Percentiles rank a stretch among this genome's conserved stretches.
Conservation (phyloP, 2,888 invertebrate species). For the Leptogaster cylindrica region DNA sequence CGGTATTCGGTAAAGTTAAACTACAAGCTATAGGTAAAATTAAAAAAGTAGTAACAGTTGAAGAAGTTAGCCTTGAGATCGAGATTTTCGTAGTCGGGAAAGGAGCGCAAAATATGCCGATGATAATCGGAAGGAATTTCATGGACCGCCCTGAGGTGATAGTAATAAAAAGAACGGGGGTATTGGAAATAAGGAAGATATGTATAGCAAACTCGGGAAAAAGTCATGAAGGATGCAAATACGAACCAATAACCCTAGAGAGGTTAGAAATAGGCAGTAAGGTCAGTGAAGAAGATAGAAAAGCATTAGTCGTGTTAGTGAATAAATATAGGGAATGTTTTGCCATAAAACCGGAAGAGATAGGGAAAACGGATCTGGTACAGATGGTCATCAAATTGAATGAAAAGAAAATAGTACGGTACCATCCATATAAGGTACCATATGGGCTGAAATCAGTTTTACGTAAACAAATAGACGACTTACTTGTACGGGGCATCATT, state of each 20-base stretch:
- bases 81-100: too few species aligned
- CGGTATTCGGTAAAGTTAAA: background rate
- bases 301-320: too few species aligned
- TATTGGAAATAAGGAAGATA: background rate
- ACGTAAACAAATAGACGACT: conserved; percentile 46
- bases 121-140: conserved; percentile 11
- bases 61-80: too few species aligned
- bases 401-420: background rate
- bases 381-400: conserved; percentile 16
- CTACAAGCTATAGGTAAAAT: too few species aligned
- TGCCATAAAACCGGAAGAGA: background rate
- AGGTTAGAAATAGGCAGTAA: too few species aligned
- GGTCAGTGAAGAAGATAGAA: too few species aligned
- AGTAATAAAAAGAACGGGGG: background rate
- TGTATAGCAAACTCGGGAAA: too few species aligned
- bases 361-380: background rate
- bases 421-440: conserved; percentile 5
- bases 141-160: background rate
- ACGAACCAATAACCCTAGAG: too few species aligned
- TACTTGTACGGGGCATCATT: conserved; percentile 50
- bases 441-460: background rate
- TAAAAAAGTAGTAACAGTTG: too few species aligned
- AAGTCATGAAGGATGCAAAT: too few species aligned
- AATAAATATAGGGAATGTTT: too few species aligned
- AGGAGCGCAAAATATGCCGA: background rate